These are phyloP conservation scores for Rhingia rostrata DNA, from an alignment of 2,888 invertebrate species.

Conservation along the genomic window DNA sequence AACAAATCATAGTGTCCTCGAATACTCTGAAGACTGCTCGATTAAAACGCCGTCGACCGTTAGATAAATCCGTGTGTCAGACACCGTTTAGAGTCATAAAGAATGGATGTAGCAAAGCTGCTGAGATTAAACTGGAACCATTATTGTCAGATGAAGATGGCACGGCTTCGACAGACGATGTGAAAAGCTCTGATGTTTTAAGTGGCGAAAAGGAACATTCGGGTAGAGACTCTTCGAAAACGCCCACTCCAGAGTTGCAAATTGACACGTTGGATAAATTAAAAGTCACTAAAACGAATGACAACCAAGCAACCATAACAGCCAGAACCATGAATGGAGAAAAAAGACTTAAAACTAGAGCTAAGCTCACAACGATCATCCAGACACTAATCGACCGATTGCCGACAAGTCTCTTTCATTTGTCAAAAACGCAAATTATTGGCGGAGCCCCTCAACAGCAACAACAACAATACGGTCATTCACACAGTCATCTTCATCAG, in stretches of 20 bases:
- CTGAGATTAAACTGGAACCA: slow-evolving; percentile 56
- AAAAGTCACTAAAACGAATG: slow-evolving; percentile 29
- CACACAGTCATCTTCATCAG: slow-evolving; percentile 78
- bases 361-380: slow-evolving; percentile 82
- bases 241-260: slow-evolving; percentile 58
- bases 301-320: slow-evolving; percentile 40
- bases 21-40: slow-evolving; percentile 78
- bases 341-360: slow-evolving; percentile 80
- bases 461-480: slow-evolving; percentile 64
- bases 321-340: slow-evolving; percentile 75
- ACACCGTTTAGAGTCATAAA: slow-evolving; percentile 71
- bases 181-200: slow-evolving; percentile 61
- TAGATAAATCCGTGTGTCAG: slow-evolving; percentile 83
- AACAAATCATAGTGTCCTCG: slow-evolving; percentile 77
- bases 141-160: slow-evolving; percentile 40
- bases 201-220: slow-evolving; percentile 62
- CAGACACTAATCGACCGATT: slow-evolving; percentile 82
- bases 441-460: slow-evolving; percentile 60
- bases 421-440: slow-evolving; percentile 77
- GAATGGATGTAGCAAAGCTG: slow-evolving; percentile 66
- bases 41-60: slow-evolving; percentile 87
- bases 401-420: slow-evolving; percentile 78
- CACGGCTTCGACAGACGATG: slow-evolving; percentile 58
- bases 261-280: slow-evolving; percentile 57
- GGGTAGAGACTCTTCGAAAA: slow-evolving; percentile 56